Conservation (phyloP, 2,888 invertebrate genomes). For the Athetis lepigone region DNA sequence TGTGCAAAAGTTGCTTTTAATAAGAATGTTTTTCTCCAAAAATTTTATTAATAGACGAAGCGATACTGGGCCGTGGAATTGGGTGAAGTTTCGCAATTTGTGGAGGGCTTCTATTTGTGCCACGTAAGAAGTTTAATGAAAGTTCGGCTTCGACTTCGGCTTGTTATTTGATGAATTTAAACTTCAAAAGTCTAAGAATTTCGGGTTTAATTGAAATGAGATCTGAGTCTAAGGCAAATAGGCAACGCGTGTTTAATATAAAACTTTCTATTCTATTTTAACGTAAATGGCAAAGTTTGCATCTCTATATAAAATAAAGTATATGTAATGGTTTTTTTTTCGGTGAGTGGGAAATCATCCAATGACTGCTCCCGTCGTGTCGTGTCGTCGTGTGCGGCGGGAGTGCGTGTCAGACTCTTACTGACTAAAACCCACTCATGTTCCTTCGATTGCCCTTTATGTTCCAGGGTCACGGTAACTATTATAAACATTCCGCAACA, state of each 20-base stretch:
- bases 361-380: too few species aligned
- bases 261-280: too few species aligned
- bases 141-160: constrained; percentile 16
- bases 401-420: too few species aligned
- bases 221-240: constrained; percentile 5
- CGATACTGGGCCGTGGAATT: constrained; percentile 25
- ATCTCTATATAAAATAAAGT: too few species aligned
- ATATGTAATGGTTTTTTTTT: too few species aligned
- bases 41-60: constrained; percentile 26
- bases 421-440: too few species aligned
- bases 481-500: too few species aligned
- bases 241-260: background rate
- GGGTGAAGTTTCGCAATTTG: constrained; percentile 57
- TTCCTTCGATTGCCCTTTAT: too few species aligned
- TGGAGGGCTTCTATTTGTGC: constrained; percentile 35
- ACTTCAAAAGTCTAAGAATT: constrained; percentile 20
- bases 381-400: too few species aligned
- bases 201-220: constrained; percentile 25
- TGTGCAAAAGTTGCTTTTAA: constrained; percentile 37
- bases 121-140: constrained; percentile 43
- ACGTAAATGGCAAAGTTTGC: too few species aligned
- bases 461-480: too few species aligned
- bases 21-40: constrained; percentile 28
- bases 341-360: too few species aligned
- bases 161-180: constrained; percentile 31